Conservation (phyloP, 1,140 invertebrate species). For the Varroa destructor region DNA sequence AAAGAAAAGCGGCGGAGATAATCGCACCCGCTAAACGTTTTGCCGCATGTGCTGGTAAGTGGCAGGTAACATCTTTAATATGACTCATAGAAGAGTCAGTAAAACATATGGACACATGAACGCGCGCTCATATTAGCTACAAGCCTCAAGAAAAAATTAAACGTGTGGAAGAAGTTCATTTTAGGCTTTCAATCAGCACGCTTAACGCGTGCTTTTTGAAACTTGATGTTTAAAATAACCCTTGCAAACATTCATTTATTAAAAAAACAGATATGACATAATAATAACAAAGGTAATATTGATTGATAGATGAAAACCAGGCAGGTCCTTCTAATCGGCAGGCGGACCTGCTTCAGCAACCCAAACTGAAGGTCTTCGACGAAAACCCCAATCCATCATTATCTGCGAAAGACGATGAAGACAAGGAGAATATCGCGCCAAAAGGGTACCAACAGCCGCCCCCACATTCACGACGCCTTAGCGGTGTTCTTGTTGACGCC, state of each 20-base stretch:
- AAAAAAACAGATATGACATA: too few relatives aligned
- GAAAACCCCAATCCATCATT: neutral
- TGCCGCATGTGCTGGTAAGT: slow-evolving; percentile 1
- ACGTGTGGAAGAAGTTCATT: too few relatives aligned
- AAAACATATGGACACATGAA: too few relatives aligned
- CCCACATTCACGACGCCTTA: neutral
- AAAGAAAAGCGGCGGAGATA: neutral
- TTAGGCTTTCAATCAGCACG: too few relatives aligned
- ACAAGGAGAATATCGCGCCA: slow-evolving; percentile 16
- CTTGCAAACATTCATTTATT: too few relatives aligned
- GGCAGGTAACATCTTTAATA: neutral
- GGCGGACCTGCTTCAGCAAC: neutral
- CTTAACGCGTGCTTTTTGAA: too few relatives aligned
- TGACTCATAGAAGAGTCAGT: too few relatives aligned
- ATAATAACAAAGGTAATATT: too few relatives aligned
- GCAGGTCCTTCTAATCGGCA: neutral
- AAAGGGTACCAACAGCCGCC: slow-evolving; percentile 25
- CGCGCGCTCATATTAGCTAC: too few relatives aligned
- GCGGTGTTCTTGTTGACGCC: slow-evolving; percentile 11
- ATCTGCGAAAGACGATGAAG: slow-evolving; percentile 11
- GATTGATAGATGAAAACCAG: neutral
- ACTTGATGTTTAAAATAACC: too few relatives aligned
- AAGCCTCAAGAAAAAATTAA: too few relatives aligned
- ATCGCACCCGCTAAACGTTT: slow-evolving; percentile 6
- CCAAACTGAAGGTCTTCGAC: slow-evolving; percentile 5